Evolutionary conservation across 1,140 invertebrate genomes (phyloP).

Genomic region (Drosophila gunungcola): DNA sequence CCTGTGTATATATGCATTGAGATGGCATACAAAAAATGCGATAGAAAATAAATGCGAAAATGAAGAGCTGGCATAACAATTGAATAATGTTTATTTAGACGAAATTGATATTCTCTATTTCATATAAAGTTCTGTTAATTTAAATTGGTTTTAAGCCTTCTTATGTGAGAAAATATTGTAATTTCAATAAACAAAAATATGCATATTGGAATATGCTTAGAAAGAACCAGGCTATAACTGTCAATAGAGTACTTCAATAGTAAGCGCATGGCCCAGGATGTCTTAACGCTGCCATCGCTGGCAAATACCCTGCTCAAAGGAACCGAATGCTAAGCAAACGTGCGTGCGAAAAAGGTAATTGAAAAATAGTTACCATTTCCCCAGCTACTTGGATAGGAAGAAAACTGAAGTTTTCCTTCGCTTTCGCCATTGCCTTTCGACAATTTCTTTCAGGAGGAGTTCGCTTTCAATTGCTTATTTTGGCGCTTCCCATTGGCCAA

Average conservation of each 20-base stretch:
- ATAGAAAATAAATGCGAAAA: conserved; percentile 50
- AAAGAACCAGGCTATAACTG: background rate
- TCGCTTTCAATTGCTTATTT: conserved; percentile 52
- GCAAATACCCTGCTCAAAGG: conserved; percentile 53
- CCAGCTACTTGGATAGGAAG: conserved; percentile 27
- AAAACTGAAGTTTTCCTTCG: conserved; percentile 45
- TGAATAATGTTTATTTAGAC: conserved; percentile 19
- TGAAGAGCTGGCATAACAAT: conserved; percentile 38
- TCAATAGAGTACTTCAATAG: conserved; percentile 6
- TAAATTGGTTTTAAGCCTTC: conserved; percentile 2
- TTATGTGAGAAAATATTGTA: background rate
- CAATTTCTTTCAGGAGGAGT: conserved; percentile 25
- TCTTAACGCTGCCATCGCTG: conserved; percentile 9
- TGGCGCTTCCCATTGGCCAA: conserved; percentile 48
- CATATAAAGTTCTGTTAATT: conserved; percentile 10
- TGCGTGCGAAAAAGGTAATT: conserved; percentile 81
- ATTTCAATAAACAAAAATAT: background rate
- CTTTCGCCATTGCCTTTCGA: conserved; percentile 20
- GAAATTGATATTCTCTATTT: conserved; percentile 48
- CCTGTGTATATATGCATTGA: conserved; percentile 38
- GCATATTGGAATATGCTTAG: background rate
- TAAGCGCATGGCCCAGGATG: conserved; percentile 7
- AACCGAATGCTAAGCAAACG: conserved; percentile 76
- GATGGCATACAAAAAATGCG: conserved; percentile 25
- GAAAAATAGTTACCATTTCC: conserved; percentile 81